Base-by-base conservation (phyloP, 2,113 vertebrate species). In the Leucopsar rothschildi region DNA sequence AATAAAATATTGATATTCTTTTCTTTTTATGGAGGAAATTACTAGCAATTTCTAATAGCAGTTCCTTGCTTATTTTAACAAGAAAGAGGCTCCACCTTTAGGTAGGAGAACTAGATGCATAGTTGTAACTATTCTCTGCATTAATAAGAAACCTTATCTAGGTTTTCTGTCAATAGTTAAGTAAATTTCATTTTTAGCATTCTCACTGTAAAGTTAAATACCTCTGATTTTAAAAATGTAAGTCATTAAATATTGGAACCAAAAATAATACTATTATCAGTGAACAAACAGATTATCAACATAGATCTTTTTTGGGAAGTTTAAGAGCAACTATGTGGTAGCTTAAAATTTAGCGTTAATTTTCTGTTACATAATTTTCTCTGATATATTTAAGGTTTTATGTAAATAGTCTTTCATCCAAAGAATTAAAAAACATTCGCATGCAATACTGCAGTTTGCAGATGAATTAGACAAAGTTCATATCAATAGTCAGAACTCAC, bases 21-120 rank as follows among this genome's bases (percentile, higher is more conserved):
- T 57, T 61, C 23, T 92, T 86, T 92, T 78, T 88, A 92, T 68
- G 40, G 40, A 86, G 65, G n/a, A 70, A 94, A 76, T 86, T 42
- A 87, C 25, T 15, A 91, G 50, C 19, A 50, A 72, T 72, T 90
- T 68, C 69, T 79, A 80, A 39, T 29, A 76, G 25, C 45, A 72
- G 18, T 53, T 12, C 21, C 15, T 72, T 45, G 18, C 37, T 78
- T 73, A 70, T 49, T 94, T 90, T 72, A 89, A 72, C 20, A 65
- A 24, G 28, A 65, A 92, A 81, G 35, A 88, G 12, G 33, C 20
- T 21, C 57, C 1, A 1, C 7, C 57, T 72, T 93, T 55, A 70
- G 9, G n/a, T 5, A 79, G 39, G 20, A 40, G 28, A 91, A 33
- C 18, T 35, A 44, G 14, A 13, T 64, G 17, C 9, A 47, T 14